Base-by-base conservation (phyloP, 2,888 invertebrate species). In the Lapara coniferarum region DNA sequence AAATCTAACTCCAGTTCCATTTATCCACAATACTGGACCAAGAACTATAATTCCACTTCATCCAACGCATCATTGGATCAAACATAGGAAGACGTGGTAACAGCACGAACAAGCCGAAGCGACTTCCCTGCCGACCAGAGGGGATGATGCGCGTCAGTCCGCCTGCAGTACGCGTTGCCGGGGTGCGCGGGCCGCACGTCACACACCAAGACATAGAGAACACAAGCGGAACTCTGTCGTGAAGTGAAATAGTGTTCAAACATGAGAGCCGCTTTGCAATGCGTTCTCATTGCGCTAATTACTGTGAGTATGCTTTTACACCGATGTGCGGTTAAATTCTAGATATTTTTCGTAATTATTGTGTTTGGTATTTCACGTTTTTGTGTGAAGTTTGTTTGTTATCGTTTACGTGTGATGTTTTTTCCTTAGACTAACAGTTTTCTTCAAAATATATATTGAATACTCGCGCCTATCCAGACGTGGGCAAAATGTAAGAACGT, bases 241-340 rank as follows among this genome's bases (percentile, higher is more conserved):
- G 87, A 74, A 74, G 80, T 84, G 83, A 71, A 30, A 75, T 73
- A 81, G 87, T 88, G 90, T 76, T 49, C 77, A 76, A 89, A 87
- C 77, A 93, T 93, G 93, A 85, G 86, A 88, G 84, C 89, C 82
- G 88, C 87, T 73, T 78, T 89, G 74, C 74, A 88, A 77, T 89
- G 89, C 86, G 87, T 91, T 83, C 86, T 91, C 83, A 83, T 90
- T 77, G 83, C 88, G 79, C 80, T 83, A 67, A 73, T 92, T 75
- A 80, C 84, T 81, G 93, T 93, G 73, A 93, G 93, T 92, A 85
- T 74, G 75, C 69, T n/a, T 66, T 30, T 66, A 37, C 12, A 10
- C 2, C 14, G n/a, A 63, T 12, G 37, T 5, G 53, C 51, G 53
- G 10, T 13, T 66, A 52, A 52, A 51, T 66, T 1, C 25, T 14